Conservation (phyloP, 2,113 vertebrate genomes). For the Tetrao urogallus region DNA sequence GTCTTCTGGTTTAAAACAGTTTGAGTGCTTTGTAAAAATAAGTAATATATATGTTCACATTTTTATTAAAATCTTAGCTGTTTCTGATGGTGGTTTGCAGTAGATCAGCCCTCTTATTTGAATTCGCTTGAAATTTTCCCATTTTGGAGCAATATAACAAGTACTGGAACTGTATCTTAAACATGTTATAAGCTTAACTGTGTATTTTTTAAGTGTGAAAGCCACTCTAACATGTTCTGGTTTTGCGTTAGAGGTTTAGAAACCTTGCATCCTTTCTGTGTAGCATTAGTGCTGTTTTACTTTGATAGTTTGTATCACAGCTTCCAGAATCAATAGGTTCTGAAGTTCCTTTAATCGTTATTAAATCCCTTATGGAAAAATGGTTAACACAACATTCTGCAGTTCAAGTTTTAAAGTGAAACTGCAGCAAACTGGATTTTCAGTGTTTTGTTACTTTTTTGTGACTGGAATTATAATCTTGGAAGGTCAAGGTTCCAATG, state of each 20-base stretch:
- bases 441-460: background rate
- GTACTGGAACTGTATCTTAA: background rate
- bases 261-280: background rate
- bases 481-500: background rate
- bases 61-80: background rate
- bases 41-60: background rate
- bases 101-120: background rate
- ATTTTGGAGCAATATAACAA: background rate
- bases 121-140: background rate
- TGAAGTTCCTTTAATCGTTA: background rate
- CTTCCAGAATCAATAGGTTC: accelerated
- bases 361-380: background rate
- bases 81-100: background rate
- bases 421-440: background rate
- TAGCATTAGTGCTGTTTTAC: accelerated
- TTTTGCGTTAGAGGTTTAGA: background rate
- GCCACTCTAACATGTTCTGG: background rate
- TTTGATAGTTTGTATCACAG: accelerated
- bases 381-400: background rate
- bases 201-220: background rate
- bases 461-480: background rate
- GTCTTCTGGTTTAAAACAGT: background rate
- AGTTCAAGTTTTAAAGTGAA: background rate
- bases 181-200: background rate
- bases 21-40: background rate